Conservation (phyloP, 2,888 invertebrate species). For the Tholera decimalis region DNA sequence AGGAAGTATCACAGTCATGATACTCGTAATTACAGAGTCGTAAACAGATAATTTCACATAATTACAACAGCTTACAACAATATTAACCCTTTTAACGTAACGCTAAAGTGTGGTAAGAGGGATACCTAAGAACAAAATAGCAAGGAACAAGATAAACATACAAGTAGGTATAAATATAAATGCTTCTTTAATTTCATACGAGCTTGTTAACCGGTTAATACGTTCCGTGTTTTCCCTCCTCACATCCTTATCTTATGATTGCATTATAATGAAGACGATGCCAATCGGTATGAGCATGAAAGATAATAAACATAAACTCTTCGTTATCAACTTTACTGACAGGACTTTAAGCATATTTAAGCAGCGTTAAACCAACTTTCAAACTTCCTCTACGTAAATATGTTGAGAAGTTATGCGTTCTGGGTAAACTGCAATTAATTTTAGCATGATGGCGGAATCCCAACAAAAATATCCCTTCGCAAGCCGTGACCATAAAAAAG, state of each 20-base stretch:
- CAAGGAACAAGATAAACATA: background rate
- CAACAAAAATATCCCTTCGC: constrained; percentile 25
- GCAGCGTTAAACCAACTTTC: background rate
- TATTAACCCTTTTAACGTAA: background rate
- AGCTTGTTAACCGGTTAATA: constrained; percentile 12
- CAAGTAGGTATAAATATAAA: background rate
- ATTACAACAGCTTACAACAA: no score
- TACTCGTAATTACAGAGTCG: no score
- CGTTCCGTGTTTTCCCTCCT: constrained; percentile 1
- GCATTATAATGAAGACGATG: constrained; percentile 21
- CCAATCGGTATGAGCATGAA: constrained; percentile 29
- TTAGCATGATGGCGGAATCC: constrained; percentile 4
- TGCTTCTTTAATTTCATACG: background rate
- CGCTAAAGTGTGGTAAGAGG: background rate
- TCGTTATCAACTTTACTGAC: constrained; percentile 8
- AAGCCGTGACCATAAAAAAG: constrained; percentile 46
- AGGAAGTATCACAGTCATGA: no score
- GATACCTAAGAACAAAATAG: background rate
- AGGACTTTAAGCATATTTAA: constrained; percentile 14
- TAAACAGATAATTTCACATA: no score
- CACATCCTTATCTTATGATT: constrained; percentile 23
- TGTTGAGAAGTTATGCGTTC: no score
- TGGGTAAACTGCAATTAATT: no score
- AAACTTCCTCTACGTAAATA: no score
- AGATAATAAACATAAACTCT: constrained; percentile 29